Conservation (phyloP, 2,113 vertebrate genomes). For the Meriones unguiculatus region DNA sequence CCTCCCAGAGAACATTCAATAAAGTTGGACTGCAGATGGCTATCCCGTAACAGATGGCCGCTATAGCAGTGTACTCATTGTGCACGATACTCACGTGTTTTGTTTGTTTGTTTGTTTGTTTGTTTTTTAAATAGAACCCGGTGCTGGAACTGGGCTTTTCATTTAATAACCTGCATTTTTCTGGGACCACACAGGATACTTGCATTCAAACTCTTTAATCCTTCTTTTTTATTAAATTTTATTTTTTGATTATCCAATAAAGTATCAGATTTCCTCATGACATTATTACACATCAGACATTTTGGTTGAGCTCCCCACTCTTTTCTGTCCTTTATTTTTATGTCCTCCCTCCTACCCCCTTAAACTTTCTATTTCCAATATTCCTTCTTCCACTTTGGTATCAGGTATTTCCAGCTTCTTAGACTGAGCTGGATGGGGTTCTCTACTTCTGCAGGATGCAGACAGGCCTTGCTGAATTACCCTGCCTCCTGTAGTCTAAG, state of each 20-base stretch:
- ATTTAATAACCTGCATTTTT: not conserved
- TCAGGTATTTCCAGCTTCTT: not conserved
- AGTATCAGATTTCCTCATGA: not conserved
- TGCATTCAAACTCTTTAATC: not conserved
- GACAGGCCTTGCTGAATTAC: not conserved
- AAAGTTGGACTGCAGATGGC: not conserved
- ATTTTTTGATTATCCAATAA: not conserved
- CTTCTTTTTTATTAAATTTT: not conserved
- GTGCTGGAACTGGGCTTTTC: not conserved
- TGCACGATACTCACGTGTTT: not conserved
- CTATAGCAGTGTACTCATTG: not conserved
- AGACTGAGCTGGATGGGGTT: not conserved
- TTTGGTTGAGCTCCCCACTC: not conserved
- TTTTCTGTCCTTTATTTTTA: not conserved
- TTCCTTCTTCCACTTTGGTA: not conserved
- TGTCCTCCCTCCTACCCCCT: not conserved
- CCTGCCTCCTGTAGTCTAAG: no score
- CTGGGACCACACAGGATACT: not conserved
- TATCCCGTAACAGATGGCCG: no score
- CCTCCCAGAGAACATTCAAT: not conserved
- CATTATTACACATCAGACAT: not conserved
- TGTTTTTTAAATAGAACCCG: not conserved
- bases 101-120: not conserved
- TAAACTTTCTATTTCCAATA: not conserved
- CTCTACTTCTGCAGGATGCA: not conserved